phyloP scores from a whole-genome alignment of 2,797 vertebrate species.

The Bradypodion pumilum region DNA sequence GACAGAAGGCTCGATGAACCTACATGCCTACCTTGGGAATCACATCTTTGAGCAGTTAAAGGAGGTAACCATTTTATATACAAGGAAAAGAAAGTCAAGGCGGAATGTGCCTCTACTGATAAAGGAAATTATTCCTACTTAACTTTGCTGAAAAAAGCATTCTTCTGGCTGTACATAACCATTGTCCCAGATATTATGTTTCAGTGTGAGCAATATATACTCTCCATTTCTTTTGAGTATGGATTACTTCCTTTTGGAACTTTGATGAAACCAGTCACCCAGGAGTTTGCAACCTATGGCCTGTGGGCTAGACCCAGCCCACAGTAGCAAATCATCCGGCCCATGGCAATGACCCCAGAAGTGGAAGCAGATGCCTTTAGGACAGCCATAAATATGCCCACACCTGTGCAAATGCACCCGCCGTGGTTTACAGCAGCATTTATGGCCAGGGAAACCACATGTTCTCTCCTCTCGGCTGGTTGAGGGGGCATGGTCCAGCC shows the following conservation, averaged over 20 bases:
- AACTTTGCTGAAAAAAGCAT: background rate
- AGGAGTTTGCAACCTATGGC: no score
- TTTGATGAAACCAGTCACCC: background rate
- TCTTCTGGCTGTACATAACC: no score
- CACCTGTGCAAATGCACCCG: no score
- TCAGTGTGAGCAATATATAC: background rate
- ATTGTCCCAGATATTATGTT: background rate
- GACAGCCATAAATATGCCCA: no score
- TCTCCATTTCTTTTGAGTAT: background rate
- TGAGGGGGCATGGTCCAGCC: no score
- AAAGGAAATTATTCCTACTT: background rate
- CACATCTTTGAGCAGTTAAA: background rate
- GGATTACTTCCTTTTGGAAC: background rate
- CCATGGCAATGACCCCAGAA: no score
- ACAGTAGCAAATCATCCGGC: no score
- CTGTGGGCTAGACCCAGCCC: no score
- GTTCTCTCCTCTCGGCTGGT: no score
- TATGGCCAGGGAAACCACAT: no score
- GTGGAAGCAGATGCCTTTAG: no score
- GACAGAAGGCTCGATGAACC: background rate
- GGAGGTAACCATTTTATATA: background rate
- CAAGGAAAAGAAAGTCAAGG: background rate
- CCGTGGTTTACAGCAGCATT: no score
- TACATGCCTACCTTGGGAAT: background rate
- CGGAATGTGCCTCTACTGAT: background rate